Evolutionary conservation across 2,797 vertebrate species (phyloP), one percentile per base, ranked within the genome.

Genomic region (Siniperca obscura): DNA sequence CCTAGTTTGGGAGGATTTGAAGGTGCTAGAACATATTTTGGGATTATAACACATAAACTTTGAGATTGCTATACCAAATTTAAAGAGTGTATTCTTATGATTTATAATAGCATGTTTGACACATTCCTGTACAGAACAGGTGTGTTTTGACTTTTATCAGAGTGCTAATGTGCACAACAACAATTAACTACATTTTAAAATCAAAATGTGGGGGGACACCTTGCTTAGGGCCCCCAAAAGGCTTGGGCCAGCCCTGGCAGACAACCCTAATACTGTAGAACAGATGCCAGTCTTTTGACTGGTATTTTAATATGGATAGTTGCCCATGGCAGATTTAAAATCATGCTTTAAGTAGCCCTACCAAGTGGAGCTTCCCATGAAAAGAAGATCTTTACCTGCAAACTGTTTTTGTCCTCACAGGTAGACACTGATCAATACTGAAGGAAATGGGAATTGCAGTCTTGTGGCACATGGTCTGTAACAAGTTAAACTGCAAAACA

Each of bases 201-300:
- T 21, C n/a, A 3, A 17, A 48, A 59, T 34, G 27, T n/a, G 8
- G 53, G 30, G 55, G 66, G 36, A 3, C 30, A 27, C 10, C 52
- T 9, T 22, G 10, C 27, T 3, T 27, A 22, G 19, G 66, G 65
- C 73, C 71, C 44, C 0, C 7, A 55, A 60, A 57, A 74, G 48
- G 25, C 52, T 70, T 55, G 34, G 4, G 7, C 13, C 57, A 53
- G 62, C 79, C 71, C 68, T 81, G 78, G 30, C 30, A 19, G 22
- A n/a, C 14, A 40, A 38, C 7, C 12, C 17, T 52, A 52, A 67
- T 59, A 44, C 57, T 34, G 10, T 17, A n/a, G 14, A 36, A 4
- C 21, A 52, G 12, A n/a, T 40, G 17, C 1, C 7, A 12, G 0
- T 44, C 46, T 65, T 59, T 55, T 78, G 30, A 69, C 30, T 27